These are phyloP conservation scores for Hydropsyche tenuis DNA, from an alignment of 1,140 invertebrate species.

Conservation along the genomic window DNA sequence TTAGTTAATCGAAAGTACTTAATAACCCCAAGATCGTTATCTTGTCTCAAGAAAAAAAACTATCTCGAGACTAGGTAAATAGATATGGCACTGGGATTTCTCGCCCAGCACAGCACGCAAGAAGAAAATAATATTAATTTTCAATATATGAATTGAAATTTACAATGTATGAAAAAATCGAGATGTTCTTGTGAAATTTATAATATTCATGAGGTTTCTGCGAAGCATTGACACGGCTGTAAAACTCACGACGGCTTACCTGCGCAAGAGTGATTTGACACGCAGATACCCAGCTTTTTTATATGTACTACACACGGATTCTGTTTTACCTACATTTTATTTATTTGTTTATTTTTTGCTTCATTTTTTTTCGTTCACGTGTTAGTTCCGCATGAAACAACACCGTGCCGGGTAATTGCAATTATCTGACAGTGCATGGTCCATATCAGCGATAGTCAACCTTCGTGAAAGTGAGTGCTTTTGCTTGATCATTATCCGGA, in stretches of 20 bases:
- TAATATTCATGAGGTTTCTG: slow-evolving; percentile 1
- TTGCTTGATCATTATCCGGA: no score
- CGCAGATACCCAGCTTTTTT: slow-evolving; percentile 21
- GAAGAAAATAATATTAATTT: no score
- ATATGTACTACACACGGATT: not conserved
- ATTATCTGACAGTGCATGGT: slow-evolving; percentile 34
- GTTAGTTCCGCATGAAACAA: slow-evolving; percentile 48
- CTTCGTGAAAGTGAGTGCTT: slow-evolving; percentile 13
- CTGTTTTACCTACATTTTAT: slow-evolving; percentile 40
- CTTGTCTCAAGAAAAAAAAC: no score
- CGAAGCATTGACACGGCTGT: not conserved
- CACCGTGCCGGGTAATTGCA: slow-evolving; percentile 45
- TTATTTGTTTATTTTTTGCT: slow-evolving; percentile 24
- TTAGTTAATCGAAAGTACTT: no score
- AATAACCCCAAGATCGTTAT: no score
- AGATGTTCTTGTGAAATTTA: no score
- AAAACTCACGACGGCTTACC: slow-evolving; percentile 16
- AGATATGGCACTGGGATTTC: no score
- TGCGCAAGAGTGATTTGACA: slow-evolving; percentile 19
- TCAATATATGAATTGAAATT: no score
- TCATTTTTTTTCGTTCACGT: not conserved
- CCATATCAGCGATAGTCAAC: slow-evolving; percentile 24
- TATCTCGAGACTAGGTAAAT: no score
- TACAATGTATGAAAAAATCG: no score
- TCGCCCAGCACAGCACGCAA: no score